These are phyloP conservation scores for Dendrolimus houi DNA, from an alignment of 2,888 invertebrate species.

Conservation along the genomic window DNA sequence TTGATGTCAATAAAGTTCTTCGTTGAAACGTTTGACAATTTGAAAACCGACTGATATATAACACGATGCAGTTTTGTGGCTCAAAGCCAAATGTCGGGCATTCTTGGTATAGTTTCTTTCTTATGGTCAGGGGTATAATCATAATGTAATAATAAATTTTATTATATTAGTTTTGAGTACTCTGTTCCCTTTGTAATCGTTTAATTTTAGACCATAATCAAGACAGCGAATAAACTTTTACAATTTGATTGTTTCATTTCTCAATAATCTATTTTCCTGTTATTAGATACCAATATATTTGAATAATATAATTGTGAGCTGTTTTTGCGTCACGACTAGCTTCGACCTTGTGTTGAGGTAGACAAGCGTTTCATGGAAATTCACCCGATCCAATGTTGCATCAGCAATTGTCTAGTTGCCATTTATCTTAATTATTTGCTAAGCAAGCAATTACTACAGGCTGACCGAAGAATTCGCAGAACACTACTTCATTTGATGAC, in stretches of 20 bases:
- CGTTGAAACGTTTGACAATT: constrained; percentile 41
- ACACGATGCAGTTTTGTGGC: constrained; percentile 35
- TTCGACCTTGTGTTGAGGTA: neutral
- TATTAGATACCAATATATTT: too few relatives aligned
- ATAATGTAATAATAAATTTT: too few relatives aligned
- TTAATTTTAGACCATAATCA: too few relatives aligned
- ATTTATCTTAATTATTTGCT: constrained; percentile 12
- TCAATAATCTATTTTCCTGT: too few relatives aligned
- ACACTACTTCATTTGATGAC: neutral
- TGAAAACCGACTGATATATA: constrained; percentile 42
- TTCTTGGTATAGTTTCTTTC: constrained; percentile 39
- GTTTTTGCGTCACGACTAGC: neutral
- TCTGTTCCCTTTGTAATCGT: too few relatives aligned
- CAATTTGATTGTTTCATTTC: too few relatives aligned
- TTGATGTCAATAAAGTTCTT: constrained; percentile 1
- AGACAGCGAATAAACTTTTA: too few relatives aligned
- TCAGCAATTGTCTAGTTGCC: constrained; percentile 5
- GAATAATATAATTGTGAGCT: too few relatives aligned
- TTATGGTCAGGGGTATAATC: constrained; percentile 29
- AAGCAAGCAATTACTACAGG: constrained; percentile 5
- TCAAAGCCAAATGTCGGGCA: constrained; percentile 42
- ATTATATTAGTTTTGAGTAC: too few relatives aligned
- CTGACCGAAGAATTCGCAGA: constrained; percentile 5
- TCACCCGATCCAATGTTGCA: neutral
- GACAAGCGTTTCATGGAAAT: neutral